Conservation (phyloP, 2,888 invertebrate genomes). For the Marasmarcha lunaedactyla region DNA sequence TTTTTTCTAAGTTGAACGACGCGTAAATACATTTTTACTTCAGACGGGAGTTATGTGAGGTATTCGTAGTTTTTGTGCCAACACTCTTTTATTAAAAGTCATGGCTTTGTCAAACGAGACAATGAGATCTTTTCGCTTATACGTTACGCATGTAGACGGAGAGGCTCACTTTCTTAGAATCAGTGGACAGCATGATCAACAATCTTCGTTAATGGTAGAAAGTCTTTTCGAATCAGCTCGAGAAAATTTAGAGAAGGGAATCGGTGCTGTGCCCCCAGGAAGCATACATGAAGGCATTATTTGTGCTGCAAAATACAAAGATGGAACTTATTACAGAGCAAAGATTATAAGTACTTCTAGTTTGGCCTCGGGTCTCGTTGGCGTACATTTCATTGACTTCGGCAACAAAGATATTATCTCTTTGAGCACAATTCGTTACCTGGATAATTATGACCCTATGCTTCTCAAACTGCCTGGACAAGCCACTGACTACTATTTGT, state of each 20-base stretch:
- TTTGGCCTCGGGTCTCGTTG: conserved; percentile 64
- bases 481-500: conserved; percentile 71
- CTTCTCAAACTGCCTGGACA: conserved; percentile 65
- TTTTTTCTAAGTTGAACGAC: conserved; percentile 20
- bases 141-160: conserved; percentile 76
- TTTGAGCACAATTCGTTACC: conserved; percentile 67
- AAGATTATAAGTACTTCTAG: conserved; percentile 62
- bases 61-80: background rate
- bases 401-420: conserved; percentile 75
- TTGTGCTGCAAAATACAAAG: conserved; percentile 77
- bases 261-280: conserved; percentile 56
- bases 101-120: conserved; percentile 46
- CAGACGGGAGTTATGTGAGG: conserved; percentile 35
- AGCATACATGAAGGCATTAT: conserved; percentile 63
- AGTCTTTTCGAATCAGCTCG: conserved; percentile 46
- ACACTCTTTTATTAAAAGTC: too few relatives aligned
- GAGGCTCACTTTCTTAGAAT: conserved; percentile 78
- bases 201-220: conserved; percentile 68
- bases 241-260: conserved; percentile 50
- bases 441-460: conserved; percentile 63
- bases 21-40: conserved; percentile 28
- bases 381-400: conserved; percentile 77
- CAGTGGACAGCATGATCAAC: conserved; percentile 77
- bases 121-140: conserved; percentile 50
- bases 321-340: conserved; percentile 75